Evolutionary conservation across 2,888 invertebrate genomes (phyloP), one percentile per base, ranked within the genome.

Genomic region (Coremacera marginata): DNA sequence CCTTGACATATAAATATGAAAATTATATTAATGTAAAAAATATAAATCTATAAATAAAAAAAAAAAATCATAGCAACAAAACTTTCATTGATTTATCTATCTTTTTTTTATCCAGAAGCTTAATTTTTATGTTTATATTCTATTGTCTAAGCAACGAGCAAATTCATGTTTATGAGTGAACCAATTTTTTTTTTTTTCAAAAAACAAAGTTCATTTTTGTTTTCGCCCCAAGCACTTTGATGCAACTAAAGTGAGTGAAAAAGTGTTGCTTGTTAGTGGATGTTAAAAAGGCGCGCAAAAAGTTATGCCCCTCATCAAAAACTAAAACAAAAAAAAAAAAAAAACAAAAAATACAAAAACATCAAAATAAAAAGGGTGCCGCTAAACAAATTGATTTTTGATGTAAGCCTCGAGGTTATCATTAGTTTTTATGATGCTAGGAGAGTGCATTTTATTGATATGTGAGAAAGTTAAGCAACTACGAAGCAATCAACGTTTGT

Each of bases 361-460:
- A 11, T 19, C 3, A 67, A 44, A 44, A 67, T 67, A 9, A 22
- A 19, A 8, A 27, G 14, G 31, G 16, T n/a, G 27, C 8, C 11
- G 19, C 22, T 16, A 55, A 22, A 70, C 51, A 52, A 70, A 70
- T 55, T 52, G 70, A 63, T 55, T 70, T 70, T 27, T 68, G 70
- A 70, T 70, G 70, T 70, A 31, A 31, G 31, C 70, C 70, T 34
- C 34, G 31, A 52, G 70, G 70, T 34, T 44, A 31, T 70, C 70
- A 70, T 70, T 55, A 55, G 52, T 70, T 70, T 70, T 70, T 67
- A 67, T 67, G 52, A 51, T 25, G 52, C 52, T 25, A 1, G 25
- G 25, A 27, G 68, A 22, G 51, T 70, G 70, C 70, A 70, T 70
- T 70, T 70, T 70, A 70, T 70, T 55, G 70, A 52, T 52, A 55